Evolutionary conservation across 2,888 invertebrate genomes (phyloP).

Genomic region (Pheosia gnoma): DNA sequence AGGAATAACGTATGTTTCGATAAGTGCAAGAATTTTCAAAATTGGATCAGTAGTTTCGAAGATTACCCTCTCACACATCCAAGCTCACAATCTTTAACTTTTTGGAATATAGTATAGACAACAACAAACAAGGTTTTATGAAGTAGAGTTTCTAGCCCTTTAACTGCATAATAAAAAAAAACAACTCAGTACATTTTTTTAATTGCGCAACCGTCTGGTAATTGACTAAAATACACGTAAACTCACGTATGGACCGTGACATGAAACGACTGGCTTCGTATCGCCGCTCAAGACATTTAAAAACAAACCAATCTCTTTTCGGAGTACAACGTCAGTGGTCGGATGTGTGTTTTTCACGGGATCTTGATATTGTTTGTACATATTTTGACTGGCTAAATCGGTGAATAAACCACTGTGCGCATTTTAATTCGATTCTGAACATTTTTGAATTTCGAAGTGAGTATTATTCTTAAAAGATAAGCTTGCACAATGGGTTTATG

Average conservation of each 20-base stretch:
- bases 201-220: conserved; percentile 28
- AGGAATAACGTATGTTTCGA: no score
- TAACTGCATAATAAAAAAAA: conserved; percentile 9
- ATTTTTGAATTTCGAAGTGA: neutral
- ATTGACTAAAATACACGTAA: conserved; percentile 38
- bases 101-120: neutral
- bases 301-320: conserved; percentile 72
- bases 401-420: conserved; percentile 58
- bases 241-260: conserved; percentile 47
- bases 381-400: conserved; percentile 76
- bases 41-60: no score
- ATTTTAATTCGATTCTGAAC: conserved; percentile 35
- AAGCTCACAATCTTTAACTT: no score
- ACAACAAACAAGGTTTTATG: neutral
- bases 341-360: conserved; percentile 60
- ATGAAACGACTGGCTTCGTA: conserved; percentile 66
- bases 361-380: conserved; percentile 66
- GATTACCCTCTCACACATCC: no score
- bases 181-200: conserved; percentile 23
- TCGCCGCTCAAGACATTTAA: conserved; percentile 71
- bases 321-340: conserved; percentile 57
- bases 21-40: no score
- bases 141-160: neutral
- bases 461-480: neutral
- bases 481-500: neutral